These are phyloP conservation scores for Polydrusus cervinus DNA, from an alignment of 2,888 invertebrate species.

Conservation along the genomic window DNA sequence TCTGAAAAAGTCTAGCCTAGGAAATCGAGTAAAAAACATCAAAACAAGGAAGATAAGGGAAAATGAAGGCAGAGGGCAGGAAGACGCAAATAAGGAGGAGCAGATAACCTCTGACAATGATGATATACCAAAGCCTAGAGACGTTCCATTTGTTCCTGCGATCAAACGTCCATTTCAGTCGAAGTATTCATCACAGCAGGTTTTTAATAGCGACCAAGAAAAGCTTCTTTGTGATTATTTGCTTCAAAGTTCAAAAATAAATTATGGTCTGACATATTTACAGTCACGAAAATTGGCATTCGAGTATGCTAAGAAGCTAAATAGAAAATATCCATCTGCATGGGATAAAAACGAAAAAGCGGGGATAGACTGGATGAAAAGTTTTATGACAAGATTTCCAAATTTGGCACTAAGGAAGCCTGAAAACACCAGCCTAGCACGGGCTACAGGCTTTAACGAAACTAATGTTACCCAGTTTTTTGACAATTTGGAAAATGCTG, in stretches of 20 bases:
- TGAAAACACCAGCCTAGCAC: constrained; percentile 23
- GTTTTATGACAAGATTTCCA: constrained; percentile 16
- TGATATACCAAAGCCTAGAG: constrained; percentile 4
- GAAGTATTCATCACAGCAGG: constrained; percentile 19
- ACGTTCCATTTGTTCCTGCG: constrained; percentile 7
- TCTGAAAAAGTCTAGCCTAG: constrained; percentile 12
- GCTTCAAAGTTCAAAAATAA: constrained; percentile 15
- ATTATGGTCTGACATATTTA: constrained; percentile 24
- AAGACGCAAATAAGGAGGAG: neutral
- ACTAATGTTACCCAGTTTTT: constrained; percentile 25
- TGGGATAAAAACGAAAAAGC: constrained; percentile 6
- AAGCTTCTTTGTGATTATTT: neutral
- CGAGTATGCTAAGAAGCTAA: constrained; percentile 12
- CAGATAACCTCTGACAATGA: constrained; percentile 12
- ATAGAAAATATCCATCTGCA: constrained; percentile 9
- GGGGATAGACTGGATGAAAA: constrained; percentile 21
- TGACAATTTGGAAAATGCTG: constrained; percentile 18
- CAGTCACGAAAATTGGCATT: constrained; percentile 14
- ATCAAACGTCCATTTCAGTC: constrained; percentile 14
- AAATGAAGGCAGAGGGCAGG: constrained; percentile 19
- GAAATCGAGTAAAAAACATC: neutral
- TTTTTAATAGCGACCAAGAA: constrained; percentile 6
- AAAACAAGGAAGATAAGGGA: constrained; percentile 16
- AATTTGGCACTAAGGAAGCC: constrained; percentile 16
- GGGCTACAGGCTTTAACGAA: constrained; percentile 24